Base-by-base conservation (phyloP, 1,140 invertebrate species). In the Popillia japonica region DNA sequence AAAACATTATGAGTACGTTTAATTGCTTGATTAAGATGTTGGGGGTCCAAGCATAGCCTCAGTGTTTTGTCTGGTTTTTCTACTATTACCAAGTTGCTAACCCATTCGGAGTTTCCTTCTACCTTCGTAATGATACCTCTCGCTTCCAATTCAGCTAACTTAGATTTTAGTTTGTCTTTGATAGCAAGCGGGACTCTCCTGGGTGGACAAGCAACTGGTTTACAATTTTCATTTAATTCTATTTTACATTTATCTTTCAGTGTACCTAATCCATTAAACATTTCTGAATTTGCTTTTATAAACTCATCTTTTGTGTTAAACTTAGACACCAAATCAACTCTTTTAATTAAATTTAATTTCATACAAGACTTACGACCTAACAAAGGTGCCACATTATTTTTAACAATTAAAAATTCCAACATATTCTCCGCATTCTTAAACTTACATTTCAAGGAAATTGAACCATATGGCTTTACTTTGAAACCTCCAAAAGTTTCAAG, bases 61-160 rank as follows among this genome's bases (percentile, higher is more conserved):
- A n/a, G n/a, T n/a, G n/a, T n/a, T n/a, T n/a, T n/a, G n/a, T n/a
- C n/a, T n/a, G n/a, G n/a, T n/a, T 89, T 89, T 44, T 82, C 80
- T 3, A 87, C 84, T 20, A 84, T 80, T 0, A 88, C 82, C 55
- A 87, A 79, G 40, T 86, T 86, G 40, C 85, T 81, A 11, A 85
- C 84, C 87, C 87, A 90, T 27, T 84, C 84, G 6, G 68, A 6
- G n/a, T 10, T 23, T 75, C 20, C 10, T 75, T 17, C 11, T 41
- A 75, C 74, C 7, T 75, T 75, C 17, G 74, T 11, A 75, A 75
- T 75, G 23, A 75, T 42, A 2, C 41, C 2, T 75, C 42, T 75
- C 20, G 11, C 22, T 75, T 75, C 74, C 74, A 75, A 44, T 42
- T 75, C 74, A 75, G 14, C 22, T 48, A 75, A 48, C 22, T 41